Percentiles rank a stretch among this genome's conserved stretches.
These are phyloP conservation scores for Drosophila setifemur DNA, from an alignment of 1,140 invertebrate species.

Conservation along the genomic window DNA sequence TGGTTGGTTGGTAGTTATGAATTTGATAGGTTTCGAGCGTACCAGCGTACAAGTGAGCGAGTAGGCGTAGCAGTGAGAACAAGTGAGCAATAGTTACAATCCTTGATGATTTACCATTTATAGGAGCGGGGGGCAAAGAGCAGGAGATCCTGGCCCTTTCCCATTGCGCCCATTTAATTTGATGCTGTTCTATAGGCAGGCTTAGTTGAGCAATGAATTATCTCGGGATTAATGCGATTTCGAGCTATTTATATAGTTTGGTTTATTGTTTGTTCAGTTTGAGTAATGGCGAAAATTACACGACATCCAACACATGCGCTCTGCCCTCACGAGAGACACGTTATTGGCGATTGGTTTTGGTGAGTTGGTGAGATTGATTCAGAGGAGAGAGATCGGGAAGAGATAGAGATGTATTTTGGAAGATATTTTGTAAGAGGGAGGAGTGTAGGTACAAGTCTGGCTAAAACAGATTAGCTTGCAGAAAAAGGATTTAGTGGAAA, in stretches of 20 bases:
- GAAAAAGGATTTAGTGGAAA: constrained; percentile 27
- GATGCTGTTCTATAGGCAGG: constrained; percentile 50
- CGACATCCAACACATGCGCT: constrained; percentile 83
- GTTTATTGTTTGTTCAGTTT: constrained; percentile 55
- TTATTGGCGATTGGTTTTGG: constrained; percentile 66
- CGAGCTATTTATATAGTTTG: constrained; percentile 39
- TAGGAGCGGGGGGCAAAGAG: constrained; percentile 38
- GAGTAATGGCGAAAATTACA: constrained; percentile 78
- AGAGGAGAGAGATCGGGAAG: constrained; percentile 19
- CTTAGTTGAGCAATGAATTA: constrained; percentile 45
- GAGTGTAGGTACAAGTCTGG: constrained; percentile 39
- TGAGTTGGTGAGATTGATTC: constrained; percentile 55
- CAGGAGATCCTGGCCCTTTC: constrained; percentile 46
- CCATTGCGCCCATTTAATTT: constrained; percentile 44
- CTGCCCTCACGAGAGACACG: constrained; percentile 82
- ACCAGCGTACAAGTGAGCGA: constrained; percentile 48
- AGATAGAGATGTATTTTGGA: neutral
- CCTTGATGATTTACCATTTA: constrained; percentile 67
- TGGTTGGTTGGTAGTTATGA: constrained; percentile 44
- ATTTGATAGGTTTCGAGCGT: constrained; percentile 29
- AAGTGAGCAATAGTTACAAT: constrained; percentile 74
- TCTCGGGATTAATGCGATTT: constrained; percentile 43
- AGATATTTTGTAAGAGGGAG: constrained; percentile 7
- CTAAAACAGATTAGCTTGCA: constrained; percentile 54
- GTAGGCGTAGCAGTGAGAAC: constrained; percentile 55